Conservation (phyloP, 2,888 invertebrate species). For the Tetragnatha montana region DNA sequence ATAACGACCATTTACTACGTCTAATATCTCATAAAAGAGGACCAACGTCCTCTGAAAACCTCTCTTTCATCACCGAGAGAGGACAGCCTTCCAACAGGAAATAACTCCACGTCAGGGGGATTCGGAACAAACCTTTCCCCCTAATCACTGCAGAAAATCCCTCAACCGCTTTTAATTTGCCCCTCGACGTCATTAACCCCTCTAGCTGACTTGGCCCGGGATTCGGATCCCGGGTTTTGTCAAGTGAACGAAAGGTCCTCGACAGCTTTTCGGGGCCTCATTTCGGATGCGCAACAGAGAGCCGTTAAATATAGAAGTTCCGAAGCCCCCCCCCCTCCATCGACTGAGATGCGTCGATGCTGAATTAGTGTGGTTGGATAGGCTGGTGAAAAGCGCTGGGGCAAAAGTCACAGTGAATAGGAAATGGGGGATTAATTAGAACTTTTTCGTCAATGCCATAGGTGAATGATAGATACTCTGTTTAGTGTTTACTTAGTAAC, state of each 20-base stretch:
- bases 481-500: no score
- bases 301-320: not conserved
- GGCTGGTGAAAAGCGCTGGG: no score
- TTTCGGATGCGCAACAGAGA: not conserved
- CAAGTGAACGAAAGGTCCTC: conserved; percentile 1
- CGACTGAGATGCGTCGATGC: no score
- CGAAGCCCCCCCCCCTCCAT: not conserved
- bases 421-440: no score
- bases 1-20: no score
- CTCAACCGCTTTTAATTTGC: not conserved
- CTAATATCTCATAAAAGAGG: no score
- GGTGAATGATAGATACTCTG: no score
- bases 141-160: not conserved
- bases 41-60: not conserved
- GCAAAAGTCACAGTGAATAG: no score
- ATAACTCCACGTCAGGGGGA: not conserved
- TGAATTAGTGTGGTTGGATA: no score
- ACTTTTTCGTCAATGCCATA: no score
- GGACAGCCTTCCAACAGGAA: not conserved
- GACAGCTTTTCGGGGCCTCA: conserved; percentile 2
- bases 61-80: not conserved
- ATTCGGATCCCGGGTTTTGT: not conserved
- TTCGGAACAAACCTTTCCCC: not conserved
- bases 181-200: not conserved
- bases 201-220: not conserved